Evolutionary conservation across 2,113 vertebrate genomes (phyloP), one percentile per base, ranked within the genome.

Genomic region (Apteryx mantelli): DNA sequence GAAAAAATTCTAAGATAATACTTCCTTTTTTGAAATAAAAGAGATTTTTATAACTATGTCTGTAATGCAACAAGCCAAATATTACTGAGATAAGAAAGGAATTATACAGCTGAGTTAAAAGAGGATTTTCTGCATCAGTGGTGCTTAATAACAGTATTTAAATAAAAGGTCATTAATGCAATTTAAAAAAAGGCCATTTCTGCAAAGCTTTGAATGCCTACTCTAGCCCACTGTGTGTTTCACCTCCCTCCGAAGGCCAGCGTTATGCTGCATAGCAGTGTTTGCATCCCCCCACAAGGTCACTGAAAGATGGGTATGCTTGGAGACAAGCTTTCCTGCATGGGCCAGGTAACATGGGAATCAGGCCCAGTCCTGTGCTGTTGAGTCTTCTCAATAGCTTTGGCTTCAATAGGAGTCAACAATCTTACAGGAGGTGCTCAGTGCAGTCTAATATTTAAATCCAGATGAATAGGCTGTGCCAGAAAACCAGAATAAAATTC

Each of bases 181-280:
- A 3, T 25, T 91, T 40, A 4, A 53, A 36, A 81, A 80, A 22
- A 40, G 7, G 1, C 1, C 3, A 7, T 11, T 86, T 80, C n/a
- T 73, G 21, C 46, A 13, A 46, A 63, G 4, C 6, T 68, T 42
- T 28, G 22, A 36, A 24, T 38, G 13, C 20, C 71, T 5, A 58
- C 21, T 77, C 44, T 11, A 77, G 6, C 12, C 53, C 53, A 38
- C 25, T 56, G 53, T 15, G 26, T 30, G 53, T 66, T 28, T 52
- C 77, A 30, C 7, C 16, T 48, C 9, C 60, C 16, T 81, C 18
- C 0, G 2, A 44, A 75, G 8, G 8, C 52, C 42, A 7, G 0
- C 7, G 26, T 34, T 56, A 24, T 28, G 17, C 19, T 70, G 7
- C 4, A 30, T 7, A 50, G 12, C 1, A 5, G 0, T 14, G 25